Base-by-base conservation (phyloP, 2,797 vertebrate genomes). In the Synaphobranchus kaupii region DNA sequence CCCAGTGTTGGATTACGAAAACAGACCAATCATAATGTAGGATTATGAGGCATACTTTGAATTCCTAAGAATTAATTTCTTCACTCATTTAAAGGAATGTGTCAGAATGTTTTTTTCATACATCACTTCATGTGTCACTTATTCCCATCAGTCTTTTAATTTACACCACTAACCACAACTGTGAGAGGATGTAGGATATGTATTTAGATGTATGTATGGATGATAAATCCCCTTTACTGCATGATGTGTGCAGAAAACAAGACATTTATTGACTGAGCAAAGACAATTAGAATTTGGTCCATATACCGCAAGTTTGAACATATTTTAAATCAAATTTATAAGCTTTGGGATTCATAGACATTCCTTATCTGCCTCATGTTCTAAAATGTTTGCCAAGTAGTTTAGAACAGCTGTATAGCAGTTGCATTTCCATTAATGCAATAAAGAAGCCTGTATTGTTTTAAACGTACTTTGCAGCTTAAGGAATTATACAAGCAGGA, bases 41-140 rank as follows among this genome's bases (percentile, higher is more conserved):
- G 48, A 66, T 25, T 34, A 8, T 58, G 25, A 54, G 25, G 39
- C 31, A 58, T 52, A 58, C 54, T 7, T 52, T 3, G 78, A 47
- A 86, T 83, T 83, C 86, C 78, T 68, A 17, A 63, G 31, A 48
- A 44, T 56, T 86, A 50, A 86, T 82, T 7, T 22, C 78, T 86
- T n/a, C 34, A 80, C 71, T 86, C 52, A 52, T 86, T 80, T 44
- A 56, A 31, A 47, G 56, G 17, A 10, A 68, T 48, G 58, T 66
- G 76, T 44, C 56, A 68, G 44, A 39, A 50, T 66, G 6, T 22
- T 13, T 0, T 12, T 50, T 25, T 47, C 78, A 48, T 73, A 34
- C 5, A 8, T 6, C 15, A 48, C 8, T 8, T 50, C 9, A 50
- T n/a, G 25, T 81, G 78, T 50, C 44, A 81, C 78, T 50, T 81